Evolutionary conservation across 1,140 invertebrate genomes (phyloP), one percentile per base, ranked within the genome.

Genomic region (Octopus sinensis): DNA sequence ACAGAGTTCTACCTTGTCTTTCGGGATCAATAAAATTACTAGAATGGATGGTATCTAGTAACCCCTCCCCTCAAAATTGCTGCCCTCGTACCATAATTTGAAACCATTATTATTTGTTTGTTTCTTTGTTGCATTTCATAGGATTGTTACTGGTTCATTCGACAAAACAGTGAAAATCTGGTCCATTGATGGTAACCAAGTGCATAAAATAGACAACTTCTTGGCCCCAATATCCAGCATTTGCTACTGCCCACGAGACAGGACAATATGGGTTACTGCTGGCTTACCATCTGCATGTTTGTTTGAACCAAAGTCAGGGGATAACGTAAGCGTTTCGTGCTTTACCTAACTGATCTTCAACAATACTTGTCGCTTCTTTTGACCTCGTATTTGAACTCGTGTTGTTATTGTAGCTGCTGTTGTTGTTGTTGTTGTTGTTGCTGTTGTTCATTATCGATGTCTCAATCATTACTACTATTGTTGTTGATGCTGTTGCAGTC

Each of bases 101-200:
- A 43, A 43, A 43, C 30, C 30, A 43, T 43, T 43, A 43, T 43
- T 43, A 43, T 43, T 43, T 43, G 30, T 43, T 53, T n/a, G 56
- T 78, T 13, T 17, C 52, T 56, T 76, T 53, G n/a, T 71, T 13
- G 5, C 9, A 10, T 54, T 79, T n/a, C 84, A 83, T 7, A 90
- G 89, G 89, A 87, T 91, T 54, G 78, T 91, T 54, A 91, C 90
- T 56, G 90, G 90, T 56, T 90, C 89, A 12, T 91, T 91, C 88
- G 91, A 91, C 82, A 91, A 91, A 83, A 88, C 82, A 73, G 87
- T 91, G 52, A 90, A 90, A 84, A 90, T 91, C 51, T 91, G 91
- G 91, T 89, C 88, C 12, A 82, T 86, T 54, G 90, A 91, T 80
- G 90, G 90, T 6, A 90, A 90, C 84, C 84, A 89, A 13, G 86